Evolutionary conservation across 2,888 invertebrate genomes (phyloP).

Genomic region (Resseliella maxima): DNA sequence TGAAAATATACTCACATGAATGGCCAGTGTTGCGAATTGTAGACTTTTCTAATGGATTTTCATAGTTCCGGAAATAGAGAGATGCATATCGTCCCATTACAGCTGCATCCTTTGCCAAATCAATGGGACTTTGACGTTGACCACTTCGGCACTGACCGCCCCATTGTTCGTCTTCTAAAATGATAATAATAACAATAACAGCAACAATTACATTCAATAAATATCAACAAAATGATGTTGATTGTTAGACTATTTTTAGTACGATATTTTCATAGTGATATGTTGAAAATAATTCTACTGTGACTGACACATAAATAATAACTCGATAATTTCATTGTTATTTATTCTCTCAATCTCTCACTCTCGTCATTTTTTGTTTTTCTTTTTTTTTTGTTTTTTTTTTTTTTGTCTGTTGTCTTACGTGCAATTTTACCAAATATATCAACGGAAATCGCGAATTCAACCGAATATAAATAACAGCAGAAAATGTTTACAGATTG

Average conservation of each 20-base stretch:
- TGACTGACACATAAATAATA: neutral
- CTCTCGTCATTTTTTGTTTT: too few species aligned
- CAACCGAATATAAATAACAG: neutral
- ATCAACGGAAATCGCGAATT: neutral
- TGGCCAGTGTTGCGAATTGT: constrained; percentile 66
- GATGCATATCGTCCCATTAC: constrained; percentile 67
- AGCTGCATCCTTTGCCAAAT: constrained; percentile 72
- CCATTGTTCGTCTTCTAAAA: constrained; percentile 69
- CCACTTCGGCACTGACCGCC: constrained; percentile 75
- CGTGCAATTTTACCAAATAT: constrained; percentile 14
- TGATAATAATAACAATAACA: too few species aligned
- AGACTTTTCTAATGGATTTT: constrained; percentile 62
- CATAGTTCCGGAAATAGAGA: constrained; percentile 64
- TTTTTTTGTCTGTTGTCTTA: neutral
- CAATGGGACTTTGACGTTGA: constrained; percentile 79
- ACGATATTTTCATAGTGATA: neutral
- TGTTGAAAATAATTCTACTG: neutral
- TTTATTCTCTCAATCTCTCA: too few species aligned
- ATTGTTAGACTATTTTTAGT: too few species aligned
- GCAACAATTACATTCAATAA: neutral
- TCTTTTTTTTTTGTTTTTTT: neutral
- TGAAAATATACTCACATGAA: constrained; percentile 62
- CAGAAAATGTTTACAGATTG: too few species aligned
- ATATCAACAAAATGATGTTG: too few species aligned
- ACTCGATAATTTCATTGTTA: constrained; percentile 29